Conservation (phyloP, 2,797 vertebrate species). For the Aphelocoma californica region DNA sequence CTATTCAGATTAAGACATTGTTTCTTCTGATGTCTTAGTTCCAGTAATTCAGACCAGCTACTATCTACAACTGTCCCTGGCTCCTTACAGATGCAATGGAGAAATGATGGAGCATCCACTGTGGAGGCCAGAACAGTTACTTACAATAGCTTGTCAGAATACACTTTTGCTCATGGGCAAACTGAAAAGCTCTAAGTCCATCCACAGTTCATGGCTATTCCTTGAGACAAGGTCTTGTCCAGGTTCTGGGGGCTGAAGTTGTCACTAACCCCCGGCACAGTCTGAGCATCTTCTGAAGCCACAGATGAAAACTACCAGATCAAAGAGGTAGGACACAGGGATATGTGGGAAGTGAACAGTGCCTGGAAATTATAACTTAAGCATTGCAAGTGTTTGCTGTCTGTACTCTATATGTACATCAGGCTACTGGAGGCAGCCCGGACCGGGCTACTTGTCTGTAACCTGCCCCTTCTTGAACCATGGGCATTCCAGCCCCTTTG, state of each 20-base stretch:
- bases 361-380: neutral
- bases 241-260: neutral
- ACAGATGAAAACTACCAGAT: neutral
- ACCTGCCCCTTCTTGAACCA: neutral
- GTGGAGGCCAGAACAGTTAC: neutral
- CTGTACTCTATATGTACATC: neutral
- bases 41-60: neutral
- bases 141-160: neutral
- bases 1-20: neutral
- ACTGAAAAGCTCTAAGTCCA: neutral
- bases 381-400: rapidly evolving
- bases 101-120: neutral
- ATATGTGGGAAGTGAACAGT: neutral
- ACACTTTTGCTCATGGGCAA: neutral
- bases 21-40: neutral
- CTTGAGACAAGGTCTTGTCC: neutral
- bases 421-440: neutral
- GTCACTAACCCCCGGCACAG: neutral
- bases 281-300: neutral
- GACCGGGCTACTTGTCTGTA: neutral
- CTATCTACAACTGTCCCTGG: neutral
- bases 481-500: neutral
- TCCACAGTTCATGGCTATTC: neutral
- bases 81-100: neutral
- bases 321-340: neutral